These are phyloP conservation scores for Eupithecia tripunctaria DNA, from an alignment of 2,888 invertebrate genomes.

Conservation along the genomic window DNA sequence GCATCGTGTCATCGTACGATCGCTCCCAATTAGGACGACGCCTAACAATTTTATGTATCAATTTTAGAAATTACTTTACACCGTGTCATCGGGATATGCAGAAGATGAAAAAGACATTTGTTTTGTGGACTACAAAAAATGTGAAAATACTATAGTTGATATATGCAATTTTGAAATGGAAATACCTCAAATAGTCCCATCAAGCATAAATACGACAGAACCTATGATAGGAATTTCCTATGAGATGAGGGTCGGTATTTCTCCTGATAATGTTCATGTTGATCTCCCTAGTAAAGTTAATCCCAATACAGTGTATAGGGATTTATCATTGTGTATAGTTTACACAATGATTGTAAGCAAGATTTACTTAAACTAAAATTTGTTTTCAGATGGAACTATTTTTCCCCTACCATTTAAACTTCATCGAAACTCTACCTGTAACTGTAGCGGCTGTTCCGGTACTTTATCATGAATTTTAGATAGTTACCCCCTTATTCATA, in stretches of 20 bases:
- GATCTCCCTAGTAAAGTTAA: neutral
- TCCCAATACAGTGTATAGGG: no score
- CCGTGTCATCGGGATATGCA: slow-evolving; percentile 62
- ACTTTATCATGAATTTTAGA: slow-evolving; percentile 57
- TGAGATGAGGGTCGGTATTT: slow-evolving; percentile 54
- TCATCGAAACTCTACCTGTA: slow-evolving; percentile 62
- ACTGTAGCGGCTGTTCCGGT: slow-evolving; percentile 64
- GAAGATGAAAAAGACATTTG: slow-evolving; percentile 63
- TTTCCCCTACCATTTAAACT: slow-evolving; percentile 60
- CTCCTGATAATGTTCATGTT: neutral
- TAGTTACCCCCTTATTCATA: no score
- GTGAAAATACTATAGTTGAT: slow-evolving; percentile 58
- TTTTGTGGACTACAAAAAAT: slow-evolving; percentile 55
- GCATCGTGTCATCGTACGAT: no score
- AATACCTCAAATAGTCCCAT: slow-evolving; percentile 67
- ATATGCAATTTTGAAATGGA: slow-evolving; percentile 62
- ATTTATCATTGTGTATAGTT: no score
- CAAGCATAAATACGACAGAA: slow-evolving; percentile 61
- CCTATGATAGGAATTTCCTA: slow-evolving; percentile 71
- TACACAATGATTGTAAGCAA: neutral
- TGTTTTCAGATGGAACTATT: slow-evolving; percentile 60
- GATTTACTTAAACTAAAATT: neutral
- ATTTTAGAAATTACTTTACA: slow-evolving; percentile 70
- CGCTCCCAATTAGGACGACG: no score
- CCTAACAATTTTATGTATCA: no score